Evolutionary conservation across 2,797 vertebrate genomes (phyloP).

Genomic region (Notolabrus celidotus): DNA sequence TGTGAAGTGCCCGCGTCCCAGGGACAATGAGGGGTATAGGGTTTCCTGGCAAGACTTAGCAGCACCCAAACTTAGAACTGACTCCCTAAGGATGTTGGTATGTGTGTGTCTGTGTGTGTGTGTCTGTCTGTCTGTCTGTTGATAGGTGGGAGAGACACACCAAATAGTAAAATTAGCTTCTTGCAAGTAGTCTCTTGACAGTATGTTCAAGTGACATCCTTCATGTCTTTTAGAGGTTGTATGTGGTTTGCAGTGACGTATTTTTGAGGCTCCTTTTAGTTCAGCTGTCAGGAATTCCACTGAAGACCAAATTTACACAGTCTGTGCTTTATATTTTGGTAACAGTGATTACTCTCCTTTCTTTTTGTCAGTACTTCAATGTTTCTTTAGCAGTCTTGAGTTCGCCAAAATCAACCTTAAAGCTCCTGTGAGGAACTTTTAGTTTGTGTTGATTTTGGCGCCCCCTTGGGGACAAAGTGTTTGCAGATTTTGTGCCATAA

Average conservation of each 20-base stretch:
- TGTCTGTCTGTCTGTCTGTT: constrained; percentile 33
- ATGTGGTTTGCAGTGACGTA: neutral
- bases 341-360: neutral
- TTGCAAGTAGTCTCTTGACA: constrained; percentile 54
- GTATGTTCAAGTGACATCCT: constrained; percentile 55
- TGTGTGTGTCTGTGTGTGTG: constrained; percentile 52
- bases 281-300: neutral
- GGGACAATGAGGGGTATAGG: constrained; percentile 85
- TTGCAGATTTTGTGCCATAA: no score
- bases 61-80: constrained; percentile 85
- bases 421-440: no score
- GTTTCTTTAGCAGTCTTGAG: neutral
- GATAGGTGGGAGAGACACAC: constrained; percentile 55
- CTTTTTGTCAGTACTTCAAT: neutral
- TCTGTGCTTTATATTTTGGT: neutral
- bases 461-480: no score
- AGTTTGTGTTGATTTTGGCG: no score
- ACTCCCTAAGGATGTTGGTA: constrained; percentile 79
- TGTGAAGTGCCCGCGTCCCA: constrained; percentile 71
- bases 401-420: neutral
- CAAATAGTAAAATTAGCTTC: constrained; percentile 70
- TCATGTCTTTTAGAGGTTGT: constrained; percentile 36
- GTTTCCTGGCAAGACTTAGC: constrained; percentile 86
- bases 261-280: neutral
- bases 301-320: neutral